Percentiles rank a stretch among this genome's conserved stretches.
These are phyloP conservation scores for Oligia latruncula DNA, from an alignment of 2,888 invertebrate genomes.

Conservation along the genomic window DNA sequence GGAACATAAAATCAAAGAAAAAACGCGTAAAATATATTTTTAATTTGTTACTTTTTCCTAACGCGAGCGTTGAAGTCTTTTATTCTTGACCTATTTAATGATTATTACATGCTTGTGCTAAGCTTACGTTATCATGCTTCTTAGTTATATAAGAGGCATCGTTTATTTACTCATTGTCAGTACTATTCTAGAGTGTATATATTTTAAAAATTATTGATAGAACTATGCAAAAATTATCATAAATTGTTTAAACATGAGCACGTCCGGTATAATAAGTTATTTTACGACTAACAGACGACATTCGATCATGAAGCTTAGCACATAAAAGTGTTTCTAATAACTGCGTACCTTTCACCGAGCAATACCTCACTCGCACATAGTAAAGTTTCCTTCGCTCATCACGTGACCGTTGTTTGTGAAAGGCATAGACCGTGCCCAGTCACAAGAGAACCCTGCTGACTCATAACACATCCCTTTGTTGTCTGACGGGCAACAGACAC, in stretches of 20 bases:
- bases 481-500: constrained; percentile 30
- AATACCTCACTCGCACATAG: constrained; percentile 17
- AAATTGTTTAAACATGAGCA: constrained; percentile 26
- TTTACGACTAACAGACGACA: constrained; percentile 22
- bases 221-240: constrained; percentile 10
- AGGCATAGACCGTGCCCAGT: constrained; percentile 68
- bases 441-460: constrained; percentile 64
- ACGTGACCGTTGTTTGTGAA: constrained; percentile 79
- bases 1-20: background rate
- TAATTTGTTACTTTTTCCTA: background rate
- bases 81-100: constrained; percentile 47
- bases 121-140: constrained; percentile 11
- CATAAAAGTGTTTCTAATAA: constrained; percentile 37
- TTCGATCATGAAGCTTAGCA: constrained; percentile 14
- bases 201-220: background rate
- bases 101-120: constrained; percentile 6
- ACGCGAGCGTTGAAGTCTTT: constrained; percentile 63
- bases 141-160: background rate
- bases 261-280: background rate
- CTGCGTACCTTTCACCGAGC: constrained; percentile 62
- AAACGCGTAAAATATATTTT: background rate
- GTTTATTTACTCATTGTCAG: background rate
- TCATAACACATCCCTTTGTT: constrained; percentile 61
- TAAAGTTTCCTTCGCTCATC: constrained; percentile 64
- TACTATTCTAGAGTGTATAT: background rate